Conservation (phyloP, 1,140 invertebrate genomes). For the Elymnias hypermnestra region DNA sequence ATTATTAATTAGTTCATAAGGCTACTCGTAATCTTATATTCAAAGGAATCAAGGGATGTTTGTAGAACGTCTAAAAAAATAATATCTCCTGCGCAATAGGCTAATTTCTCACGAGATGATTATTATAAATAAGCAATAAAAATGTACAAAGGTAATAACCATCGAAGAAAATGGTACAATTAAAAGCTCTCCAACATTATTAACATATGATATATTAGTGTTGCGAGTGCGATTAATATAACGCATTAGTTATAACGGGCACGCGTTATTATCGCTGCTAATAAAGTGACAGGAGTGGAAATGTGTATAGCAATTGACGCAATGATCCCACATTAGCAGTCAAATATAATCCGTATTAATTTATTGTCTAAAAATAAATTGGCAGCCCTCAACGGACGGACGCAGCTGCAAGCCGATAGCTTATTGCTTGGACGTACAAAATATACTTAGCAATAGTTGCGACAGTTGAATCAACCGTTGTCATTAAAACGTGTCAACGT, state of each 20-base stretch:
- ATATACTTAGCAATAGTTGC: slow-evolving; percentile 42
- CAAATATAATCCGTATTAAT: slow-evolving; percentile 52
- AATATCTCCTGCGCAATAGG: too few relatives aligned
- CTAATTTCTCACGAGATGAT: too few relatives aligned
- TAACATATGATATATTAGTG: background rate
- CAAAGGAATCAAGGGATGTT: too few relatives aligned
- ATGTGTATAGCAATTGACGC: slow-evolving; percentile 40
- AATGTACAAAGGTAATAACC: background rate
- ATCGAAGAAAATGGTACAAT: background rate
- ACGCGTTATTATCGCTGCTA: background rate
- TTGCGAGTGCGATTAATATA: background rate
- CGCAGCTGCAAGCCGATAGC: slow-evolving; percentile 65
- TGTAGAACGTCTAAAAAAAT: too few relatives aligned
- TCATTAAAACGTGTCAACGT: too few relatives aligned
- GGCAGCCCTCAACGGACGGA: slow-evolving; percentile 60
- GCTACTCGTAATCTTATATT: too few relatives aligned
- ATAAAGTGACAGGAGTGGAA: slow-evolving; percentile 12
- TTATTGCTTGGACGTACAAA: slow-evolving; percentile 64
- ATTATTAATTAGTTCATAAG: too few relatives aligned
- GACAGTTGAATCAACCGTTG: too few relatives aligned
- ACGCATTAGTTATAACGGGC: background rate
- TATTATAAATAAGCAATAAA: too few relatives aligned
- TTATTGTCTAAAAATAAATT: slow-evolving; percentile 62
- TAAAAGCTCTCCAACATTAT: background rate
- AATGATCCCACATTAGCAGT: slow-evolving; percentile 40